These are phyloP conservation scores for Menidia beryllina DNA, from an alignment of 2,113 vertebrate genomes.

Conservation along the genomic window DNA sequence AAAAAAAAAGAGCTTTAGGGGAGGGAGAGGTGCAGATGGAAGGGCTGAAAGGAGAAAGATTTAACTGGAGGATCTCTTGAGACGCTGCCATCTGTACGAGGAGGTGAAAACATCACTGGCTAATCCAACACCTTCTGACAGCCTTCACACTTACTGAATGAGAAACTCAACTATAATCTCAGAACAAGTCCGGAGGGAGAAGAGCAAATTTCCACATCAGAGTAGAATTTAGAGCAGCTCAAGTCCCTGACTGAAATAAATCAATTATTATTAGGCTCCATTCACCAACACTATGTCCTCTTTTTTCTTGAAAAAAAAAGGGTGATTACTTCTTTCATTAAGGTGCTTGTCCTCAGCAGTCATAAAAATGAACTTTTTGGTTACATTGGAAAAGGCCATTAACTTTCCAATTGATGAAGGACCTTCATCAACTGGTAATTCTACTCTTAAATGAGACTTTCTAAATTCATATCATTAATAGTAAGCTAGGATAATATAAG, in stretches of 20 bases:
- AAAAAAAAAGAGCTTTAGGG: background rate
- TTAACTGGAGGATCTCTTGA: slow-evolving; percentile 15
- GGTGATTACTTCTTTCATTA: background rate
- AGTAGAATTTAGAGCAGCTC: background rate
- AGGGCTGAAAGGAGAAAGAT: background rate
- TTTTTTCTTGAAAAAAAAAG: background rate
- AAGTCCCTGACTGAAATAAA: slow-evolving; percentile 10
- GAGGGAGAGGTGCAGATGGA: background rate
- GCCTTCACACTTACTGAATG: slow-evolving; percentile 54
- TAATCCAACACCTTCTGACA: slow-evolving; percentile 61
- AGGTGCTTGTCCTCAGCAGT: background rate
- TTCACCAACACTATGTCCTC: background rate
- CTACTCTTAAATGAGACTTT: background rate
- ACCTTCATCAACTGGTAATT: too few relatives aligned
- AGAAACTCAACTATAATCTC: slow-evolving; percentile 32
- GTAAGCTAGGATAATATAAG: too few relatives aligned
- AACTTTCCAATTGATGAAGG: background rate
- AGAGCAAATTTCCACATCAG: slow-evolving; percentile 6
- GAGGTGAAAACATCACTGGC: background rate
- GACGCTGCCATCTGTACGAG: background rate
- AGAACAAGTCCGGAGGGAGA: slow-evolving; percentile 34
- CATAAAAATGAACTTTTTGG: background rate
- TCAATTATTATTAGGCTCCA: background rate
- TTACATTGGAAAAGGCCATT: background rate
- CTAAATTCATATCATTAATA: background rate